Base-by-base conservation (phyloP, 2,888 invertebrate species). In the Lycophotia porphyrea region DNA sequence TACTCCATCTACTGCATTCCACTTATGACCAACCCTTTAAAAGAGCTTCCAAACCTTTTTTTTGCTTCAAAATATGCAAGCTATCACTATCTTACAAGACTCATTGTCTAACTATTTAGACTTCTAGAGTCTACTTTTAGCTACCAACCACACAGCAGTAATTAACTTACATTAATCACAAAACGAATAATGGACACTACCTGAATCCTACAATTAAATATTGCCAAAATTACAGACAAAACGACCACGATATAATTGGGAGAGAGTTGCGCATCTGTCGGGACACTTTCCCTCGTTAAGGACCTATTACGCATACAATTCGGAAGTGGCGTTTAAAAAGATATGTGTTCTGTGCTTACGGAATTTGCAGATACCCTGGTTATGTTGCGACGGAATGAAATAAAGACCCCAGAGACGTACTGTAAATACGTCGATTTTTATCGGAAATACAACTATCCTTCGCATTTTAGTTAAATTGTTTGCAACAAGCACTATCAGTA, bases 221-320 rank as follows among this genome's bases (percentile, higher is more conserved):
- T 60, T 67, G 44, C 61, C 47, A 69, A 82, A 68, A 78, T 75
- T 58, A 83, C 36, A n/a, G 44, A 58, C 71, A 42, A 55, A 61
- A 47, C 1, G 31, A 47, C 52, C 63, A 76, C 42, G 58, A 39
- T 36, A 69, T 81, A 86, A 84, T 84, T 86, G 52, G 55, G 78
- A 81, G 84, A 86, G 79, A 84, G 85, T 76, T 31, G n/a, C 55
- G 73, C 86, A 87, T 75, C 83, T 88, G 88, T 77, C 76, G 63
- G n/a, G 60, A 71, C 81, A 84, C 88, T 87, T 87, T 87, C 88
- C 63, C 88, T 84, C 69, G 52, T 74, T 63, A 69, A 76, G 68
- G 58, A 55, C 71, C 21, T 63, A 55, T 31, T 61, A 69, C 63
- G 67, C 69, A 36, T 52, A 47, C 5, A 36, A 70, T 66, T 63